Base-by-base conservation (phyloP, 2,888 invertebrate species). In the Hedya salicella region DNA sequence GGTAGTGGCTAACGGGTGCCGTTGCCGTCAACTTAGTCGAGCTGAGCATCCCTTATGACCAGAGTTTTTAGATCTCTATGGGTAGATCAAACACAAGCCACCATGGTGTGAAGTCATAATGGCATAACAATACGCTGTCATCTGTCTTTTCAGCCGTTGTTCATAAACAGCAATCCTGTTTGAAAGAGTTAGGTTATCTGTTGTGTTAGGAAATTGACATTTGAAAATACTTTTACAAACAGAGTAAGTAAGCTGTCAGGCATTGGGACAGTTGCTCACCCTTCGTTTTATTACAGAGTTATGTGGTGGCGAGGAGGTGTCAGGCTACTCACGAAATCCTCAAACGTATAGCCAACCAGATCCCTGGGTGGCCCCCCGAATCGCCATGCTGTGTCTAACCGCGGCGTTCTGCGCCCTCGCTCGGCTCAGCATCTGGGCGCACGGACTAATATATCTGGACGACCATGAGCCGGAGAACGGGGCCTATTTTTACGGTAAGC, bases 401-500 rank as follows among this genome's bases (percentile, higher is more conserved):
- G 83, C 81, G 0, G 44, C 84, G 0, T 68, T 85, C 21, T 86
- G 88, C 67, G 73, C 78, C 0, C 69, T 91, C 0, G 78, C 87
- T 2, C 86, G 85, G 73, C 74, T 88, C 75, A 86, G 88, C 75
- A 78, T 91, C 9, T 91, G 88, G 86, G 82, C 89, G 0, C 90
- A 90, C 30, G 90, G 91, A 0, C 75, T 89, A 11, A 88, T 89
- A 0, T 88, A 87, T 53, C 71, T 91, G 14, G 91, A 91, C 46
- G 90, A 91, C 61, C 89, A 89, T 40, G 84, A 88, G 9, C 90
- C 91, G 0, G 79, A 85, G 36, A 87, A 86, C 56, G 91, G 89
- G 53, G 81, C 89, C 0, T 90, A 87, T 63, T 89, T 86, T 66
- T 90, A 89, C 67, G 91, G 91, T 90, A 71, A 75, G 17, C n/a